A percentile compares a stretch with the other conserved stretches of the same genome.
phyloP scores from a whole-genome alignment of 2,797 vertebrate genomes.

The Myotis myotis region DNA sequence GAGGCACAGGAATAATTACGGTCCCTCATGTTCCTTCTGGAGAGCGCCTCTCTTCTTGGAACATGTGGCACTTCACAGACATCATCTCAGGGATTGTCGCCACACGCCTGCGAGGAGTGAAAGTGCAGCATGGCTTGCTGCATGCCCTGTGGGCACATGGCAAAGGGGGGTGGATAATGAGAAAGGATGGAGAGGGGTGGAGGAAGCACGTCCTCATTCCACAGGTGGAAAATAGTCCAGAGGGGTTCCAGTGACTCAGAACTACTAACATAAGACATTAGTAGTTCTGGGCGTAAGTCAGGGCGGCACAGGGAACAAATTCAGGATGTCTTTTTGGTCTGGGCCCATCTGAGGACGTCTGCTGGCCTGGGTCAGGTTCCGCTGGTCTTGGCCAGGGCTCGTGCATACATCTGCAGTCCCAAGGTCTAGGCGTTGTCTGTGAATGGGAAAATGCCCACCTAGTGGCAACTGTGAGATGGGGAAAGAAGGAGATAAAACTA shows the following conservation, averaged over 20 bases:
- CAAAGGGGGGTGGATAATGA: neutral
- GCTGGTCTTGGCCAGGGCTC: neutral
- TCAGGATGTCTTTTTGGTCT: neutral
- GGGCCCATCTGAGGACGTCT: neutral
- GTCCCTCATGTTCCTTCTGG: conserved; percentile 33
- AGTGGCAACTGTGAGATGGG: neutral
- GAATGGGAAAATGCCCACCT: neutral
- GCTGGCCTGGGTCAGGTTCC: neutral
- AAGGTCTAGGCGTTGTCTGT: neutral
- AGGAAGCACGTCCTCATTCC: neutral
- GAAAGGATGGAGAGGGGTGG: neutral
- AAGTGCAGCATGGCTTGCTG: fast-evolving
- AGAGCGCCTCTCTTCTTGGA: conserved; percentile 6
- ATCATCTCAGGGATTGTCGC: neutral
- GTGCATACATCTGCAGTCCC: neutral
- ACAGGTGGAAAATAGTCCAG: neutral
- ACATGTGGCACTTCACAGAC: conserved; percentile 48
- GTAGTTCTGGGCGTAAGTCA: no score
- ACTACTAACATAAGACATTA: no score
- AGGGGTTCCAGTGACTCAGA: neutral
- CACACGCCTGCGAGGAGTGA: neutral
- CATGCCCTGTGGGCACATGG: neutral
- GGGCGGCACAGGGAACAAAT: neutral
- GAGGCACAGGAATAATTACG: conserved; percentile 29
- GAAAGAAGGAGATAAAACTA: neutral